phyloP scores from a whole-genome alignment of 2,113 vertebrate genomes.

The Otocyon megalotis region DNA sequence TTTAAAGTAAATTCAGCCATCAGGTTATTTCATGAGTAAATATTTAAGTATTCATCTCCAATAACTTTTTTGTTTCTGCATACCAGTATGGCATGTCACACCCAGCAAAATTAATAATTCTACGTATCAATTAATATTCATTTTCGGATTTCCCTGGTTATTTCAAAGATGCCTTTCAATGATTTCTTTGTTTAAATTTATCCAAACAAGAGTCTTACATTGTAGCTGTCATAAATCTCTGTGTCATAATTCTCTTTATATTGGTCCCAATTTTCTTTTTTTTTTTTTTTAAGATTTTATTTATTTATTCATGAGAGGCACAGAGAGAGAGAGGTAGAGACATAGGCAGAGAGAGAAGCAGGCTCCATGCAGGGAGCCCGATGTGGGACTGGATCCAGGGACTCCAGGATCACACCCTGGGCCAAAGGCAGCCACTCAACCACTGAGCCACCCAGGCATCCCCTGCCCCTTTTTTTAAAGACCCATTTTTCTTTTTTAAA shows the following conservation, averaged over 20 bases:
- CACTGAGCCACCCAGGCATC: too few species aligned
- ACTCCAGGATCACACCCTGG: too few species aligned
- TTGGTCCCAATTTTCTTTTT: not conserved
- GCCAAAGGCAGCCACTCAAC: too few species aligned
- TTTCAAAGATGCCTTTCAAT: not conserved
- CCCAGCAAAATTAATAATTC: not conserved
- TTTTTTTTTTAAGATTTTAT: too few species aligned
- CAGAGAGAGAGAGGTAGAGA: too few species aligned
- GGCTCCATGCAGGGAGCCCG: too few species aligned
- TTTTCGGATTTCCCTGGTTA: slow-evolving; percentile 19
- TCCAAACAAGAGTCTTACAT: not conserved
- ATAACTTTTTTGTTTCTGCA: not conserved
- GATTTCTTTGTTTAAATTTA: slow-evolving; percentile 18
- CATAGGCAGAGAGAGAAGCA: too few species aligned
- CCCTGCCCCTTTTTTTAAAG: too few species aligned
- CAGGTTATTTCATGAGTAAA: not conserved
- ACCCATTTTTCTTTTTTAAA: not conserved
- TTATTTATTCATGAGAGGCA: too few species aligned
- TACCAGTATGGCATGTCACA: not conserved
- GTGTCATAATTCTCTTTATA: not conserved
- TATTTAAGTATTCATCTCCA: not conserved
- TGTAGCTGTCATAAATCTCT: not conserved
- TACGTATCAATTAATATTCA: not conserved
- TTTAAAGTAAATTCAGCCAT: not conserved
- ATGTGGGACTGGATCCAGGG: too few species aligned